Percentiles rank a stretch among this genome's conserved stretches.
These are phyloP conservation scores for Rhegmatorhina hoffmannsi DNA, from an alignment of 2,113 vertebrate genomes.

Conservation along the genomic window DNA sequence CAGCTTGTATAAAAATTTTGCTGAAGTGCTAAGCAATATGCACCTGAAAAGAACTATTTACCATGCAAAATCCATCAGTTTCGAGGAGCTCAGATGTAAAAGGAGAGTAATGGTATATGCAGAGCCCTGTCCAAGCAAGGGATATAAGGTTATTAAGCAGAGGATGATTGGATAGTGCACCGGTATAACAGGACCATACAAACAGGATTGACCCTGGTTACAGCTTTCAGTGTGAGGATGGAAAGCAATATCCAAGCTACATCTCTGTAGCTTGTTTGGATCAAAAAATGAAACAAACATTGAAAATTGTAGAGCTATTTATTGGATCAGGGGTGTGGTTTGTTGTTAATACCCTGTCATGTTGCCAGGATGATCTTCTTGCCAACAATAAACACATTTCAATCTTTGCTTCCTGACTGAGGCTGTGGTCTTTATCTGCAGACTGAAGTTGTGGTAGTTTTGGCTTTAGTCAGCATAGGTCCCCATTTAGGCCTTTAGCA, in stretches of 20 bases:
- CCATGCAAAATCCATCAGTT: not conserved
- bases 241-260: not conserved
- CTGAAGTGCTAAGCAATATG: not conserved
- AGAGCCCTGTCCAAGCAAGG: not conserved
- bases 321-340: not conserved
- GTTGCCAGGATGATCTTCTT: not conserved
- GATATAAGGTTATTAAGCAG: not conserved
- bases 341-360: not conserved
- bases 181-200: not conserved
- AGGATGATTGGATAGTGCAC: not conserved
- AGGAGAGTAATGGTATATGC: not conserved
- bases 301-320: not conserved
- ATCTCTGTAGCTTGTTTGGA: not conserved
- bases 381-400: not conserved
- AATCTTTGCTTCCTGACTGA: not conserved
- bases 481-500: too few species aligned
- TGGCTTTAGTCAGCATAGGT: too few species aligned
- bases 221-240: not conserved
- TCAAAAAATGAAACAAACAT: not conserved
- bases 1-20: not conserved
- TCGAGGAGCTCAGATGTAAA: not conserved
- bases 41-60: not conserved
- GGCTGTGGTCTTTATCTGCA: not conserved
- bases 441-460: too few species aligned
- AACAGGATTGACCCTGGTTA: not conserved